Base-by-base conservation (phyloP, 1,140 invertebrate species). In the Akabosia matsudoensis region DNA sequence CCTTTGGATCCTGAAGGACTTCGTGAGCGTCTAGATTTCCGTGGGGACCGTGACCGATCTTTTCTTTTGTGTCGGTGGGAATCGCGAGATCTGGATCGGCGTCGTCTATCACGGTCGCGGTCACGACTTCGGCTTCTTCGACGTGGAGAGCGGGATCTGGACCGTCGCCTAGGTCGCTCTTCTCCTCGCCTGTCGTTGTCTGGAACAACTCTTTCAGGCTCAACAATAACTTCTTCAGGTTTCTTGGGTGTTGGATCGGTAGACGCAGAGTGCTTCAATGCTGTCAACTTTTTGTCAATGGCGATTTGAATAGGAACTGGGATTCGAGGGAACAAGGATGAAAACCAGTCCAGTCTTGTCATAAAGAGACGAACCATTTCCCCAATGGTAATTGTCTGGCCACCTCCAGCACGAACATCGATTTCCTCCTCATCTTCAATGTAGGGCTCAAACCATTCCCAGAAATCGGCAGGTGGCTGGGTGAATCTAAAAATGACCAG, bases 301-400 rank as follows among this genome's bases (percentile, higher is more conserved):
- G 70, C 76, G 61, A 81, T 81, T 77, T 99, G 96, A 82, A 99
- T 97, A 18, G 97, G 97, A 37, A 99, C 97, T n/a, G 98, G 97
- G 85, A 99, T 99, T 78, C 98, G 88, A 0, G 98, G 98, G 84
- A 99, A 99, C 16, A 99, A 87, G 4, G 97, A 99, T 1, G 94
- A 96, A 86, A 97, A 99, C 95, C 96, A 97, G 82, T 99, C 97
- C 56, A 99, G 86, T 85, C 99, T 98, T 31, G 94, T 93, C 22
- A 99, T 88, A 88, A 97, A 97, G 83, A 96, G 94, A 61, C 95
- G 90, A 0, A 96, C 87, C 86, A 99, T 92, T 82, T 96, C 92
- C 0, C 98, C 97, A 75, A 99, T 96, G 31, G 93, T 95, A 88
- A 97, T 96, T 0, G 89, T 86, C 85, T 97, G 94, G 30, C 97